Conservation (phyloP, 2,113 vertebrate species). For the Saccopteryx leptura region DNA sequence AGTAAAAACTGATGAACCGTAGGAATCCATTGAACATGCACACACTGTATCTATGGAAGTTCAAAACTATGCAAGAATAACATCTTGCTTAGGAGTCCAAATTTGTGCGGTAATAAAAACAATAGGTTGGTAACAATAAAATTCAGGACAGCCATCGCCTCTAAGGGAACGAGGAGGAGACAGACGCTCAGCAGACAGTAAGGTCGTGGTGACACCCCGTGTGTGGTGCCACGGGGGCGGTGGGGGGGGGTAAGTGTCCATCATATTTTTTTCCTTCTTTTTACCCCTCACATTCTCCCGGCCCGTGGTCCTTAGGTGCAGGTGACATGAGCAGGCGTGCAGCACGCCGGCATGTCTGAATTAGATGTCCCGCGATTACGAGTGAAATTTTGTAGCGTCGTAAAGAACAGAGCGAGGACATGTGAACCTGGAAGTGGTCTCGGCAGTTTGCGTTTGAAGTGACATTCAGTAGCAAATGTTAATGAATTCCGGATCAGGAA, state of each 20-base stretch:
- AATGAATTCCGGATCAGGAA: neutral
- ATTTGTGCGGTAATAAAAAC: neutral
- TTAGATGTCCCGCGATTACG: neutral
- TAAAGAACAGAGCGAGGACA: neutral
- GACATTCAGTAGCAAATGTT: neutral
- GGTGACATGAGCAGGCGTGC: neutral
- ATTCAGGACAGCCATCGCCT: neutral
- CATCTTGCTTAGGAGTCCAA: neutral
- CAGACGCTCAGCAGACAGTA: neutral
- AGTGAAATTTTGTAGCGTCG: neutral
- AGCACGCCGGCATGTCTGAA: neutral
- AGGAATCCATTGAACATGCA: too few species aligned
- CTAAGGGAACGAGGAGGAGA: rapidly evolving
- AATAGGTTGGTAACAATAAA: neutral
- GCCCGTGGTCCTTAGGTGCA: too few species aligned
- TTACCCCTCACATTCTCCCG: neutral
- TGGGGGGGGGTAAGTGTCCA: rapidly evolving
- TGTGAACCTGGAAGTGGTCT: neutral
- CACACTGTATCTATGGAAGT: neutral
- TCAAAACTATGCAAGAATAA: neutral
- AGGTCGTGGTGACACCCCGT: rapidly evolving
- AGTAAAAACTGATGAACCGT: neutral
- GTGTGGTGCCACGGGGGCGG: rapidly evolving
- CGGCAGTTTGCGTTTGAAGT: neutral
- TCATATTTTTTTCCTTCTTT: neutral